Conservation (phyloP, 2,797 vertebrate genomes). For the Clarias laeviceps region DNA sequence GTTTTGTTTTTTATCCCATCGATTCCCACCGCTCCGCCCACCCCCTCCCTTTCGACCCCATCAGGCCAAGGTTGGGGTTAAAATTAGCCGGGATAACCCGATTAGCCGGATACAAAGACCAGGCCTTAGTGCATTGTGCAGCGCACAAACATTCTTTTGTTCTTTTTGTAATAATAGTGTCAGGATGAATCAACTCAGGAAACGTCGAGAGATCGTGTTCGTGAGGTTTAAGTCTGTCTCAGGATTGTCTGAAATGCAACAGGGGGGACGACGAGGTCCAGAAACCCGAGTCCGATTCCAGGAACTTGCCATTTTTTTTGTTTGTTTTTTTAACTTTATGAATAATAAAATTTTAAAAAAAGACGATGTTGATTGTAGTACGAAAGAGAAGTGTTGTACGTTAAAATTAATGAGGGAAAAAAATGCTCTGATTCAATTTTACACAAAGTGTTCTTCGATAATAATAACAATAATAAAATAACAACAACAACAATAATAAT, state of each 20-base stretch:
- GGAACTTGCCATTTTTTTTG: neutral
- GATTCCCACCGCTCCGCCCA: no score
- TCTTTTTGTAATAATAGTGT: neutral
- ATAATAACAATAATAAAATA: constrained; percentile 8
- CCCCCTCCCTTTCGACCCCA: neutral
- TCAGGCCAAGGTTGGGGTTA: neutral
- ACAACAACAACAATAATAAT: neutral
- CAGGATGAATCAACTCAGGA: neutral
- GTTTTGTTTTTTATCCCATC: no score
- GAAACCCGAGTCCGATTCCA: neutral
- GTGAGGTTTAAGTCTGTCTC: neutral
- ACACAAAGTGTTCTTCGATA: neutral
- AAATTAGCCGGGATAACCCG: neutral
- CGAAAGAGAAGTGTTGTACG: neutral
- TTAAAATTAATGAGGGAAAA: neutral
- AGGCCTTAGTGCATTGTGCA: constrained; percentile 10
- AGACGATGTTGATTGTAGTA: neutral
- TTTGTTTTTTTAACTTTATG: neutral
- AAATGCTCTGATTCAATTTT: neutral
- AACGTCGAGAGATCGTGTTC: neutral
- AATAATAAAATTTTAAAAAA: neutral
- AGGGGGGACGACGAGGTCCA: neutral
- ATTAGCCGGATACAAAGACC: neutral
- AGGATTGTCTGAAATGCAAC: constrained; percentile 20
- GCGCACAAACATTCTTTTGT: neutral